phyloP scores from a whole-genome alignment of 2,797 vertebrate species.

The Rhadinocentrus ornatus region DNA sequence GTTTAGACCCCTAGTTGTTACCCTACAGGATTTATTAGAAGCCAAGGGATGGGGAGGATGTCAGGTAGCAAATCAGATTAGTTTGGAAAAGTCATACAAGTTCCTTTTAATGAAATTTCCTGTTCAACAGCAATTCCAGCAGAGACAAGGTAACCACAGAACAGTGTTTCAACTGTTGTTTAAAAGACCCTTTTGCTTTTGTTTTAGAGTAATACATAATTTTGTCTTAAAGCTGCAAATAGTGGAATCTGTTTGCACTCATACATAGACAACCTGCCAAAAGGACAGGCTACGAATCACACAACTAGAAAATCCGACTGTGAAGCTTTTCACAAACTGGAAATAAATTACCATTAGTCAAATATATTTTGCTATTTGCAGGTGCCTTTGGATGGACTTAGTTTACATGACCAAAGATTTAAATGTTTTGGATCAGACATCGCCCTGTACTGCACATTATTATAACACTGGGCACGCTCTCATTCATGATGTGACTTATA shows the following conservation, averaged over 20 bases:
- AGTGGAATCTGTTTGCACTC: constrained; percentile 52
- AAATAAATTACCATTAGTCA: constrained; percentile 12
- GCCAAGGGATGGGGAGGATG: constrained; percentile 24
- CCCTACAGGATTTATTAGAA: constrained; percentile 46
- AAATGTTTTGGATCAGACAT: constrained; percentile 54
- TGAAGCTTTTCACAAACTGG: background rate
- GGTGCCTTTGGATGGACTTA: constrained; percentile 42
- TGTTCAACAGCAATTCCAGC: background rate
- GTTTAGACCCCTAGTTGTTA: constrained; percentile 63
- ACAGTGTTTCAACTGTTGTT: background rate
- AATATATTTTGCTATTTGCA: constrained; percentile 37
- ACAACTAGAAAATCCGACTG: constrained; percentile 21
- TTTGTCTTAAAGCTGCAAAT: constrained; percentile 42
- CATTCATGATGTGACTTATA: constrained; percentile 79
- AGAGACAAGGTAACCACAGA: background rate
- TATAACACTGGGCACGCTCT: constrained; percentile 64
- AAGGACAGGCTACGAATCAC: constrained; percentile 19
- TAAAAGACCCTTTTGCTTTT: background rate
- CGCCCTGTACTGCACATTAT: constrained; percentile 52
- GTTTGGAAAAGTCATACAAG: constrained; percentile 21
- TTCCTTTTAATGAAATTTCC: constrained; percentile 1
- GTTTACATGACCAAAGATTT: constrained; percentile 41
- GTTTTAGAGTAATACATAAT: background rate
- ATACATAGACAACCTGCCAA: constrained; percentile 38
- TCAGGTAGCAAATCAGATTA: constrained; percentile 44